These are phyloP conservation scores for Camponotus vicinus DNA, from an alignment of 1,140 invertebrate genomes.

Conservation along the genomic window DNA sequence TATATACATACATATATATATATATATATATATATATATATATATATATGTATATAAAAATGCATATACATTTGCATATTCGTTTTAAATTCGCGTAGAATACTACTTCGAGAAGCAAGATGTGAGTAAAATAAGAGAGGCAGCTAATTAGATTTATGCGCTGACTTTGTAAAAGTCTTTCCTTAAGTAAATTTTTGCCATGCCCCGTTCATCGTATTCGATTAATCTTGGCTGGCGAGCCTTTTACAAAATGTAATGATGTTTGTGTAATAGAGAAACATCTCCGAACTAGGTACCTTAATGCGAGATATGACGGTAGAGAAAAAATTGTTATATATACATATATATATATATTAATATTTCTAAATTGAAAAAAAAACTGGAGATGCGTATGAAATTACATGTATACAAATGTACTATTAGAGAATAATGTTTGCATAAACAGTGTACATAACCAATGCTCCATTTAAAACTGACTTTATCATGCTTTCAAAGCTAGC, in stretches of 20 bases:
- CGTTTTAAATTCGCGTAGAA: constrained; percentile 75
- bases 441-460: constrained; percentile 73
- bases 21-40: no score
- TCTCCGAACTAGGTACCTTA: constrained; percentile 63
- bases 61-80: constrained; percentile 68
- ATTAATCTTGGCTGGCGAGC: constrained; percentile 50
- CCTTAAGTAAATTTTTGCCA: constrained; percentile 70
- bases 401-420: constrained; percentile 82
- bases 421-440: constrained; percentile 79
- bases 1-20: constrained; percentile 42
- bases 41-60: constrained; percentile 63
- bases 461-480: constrained; percentile 77
- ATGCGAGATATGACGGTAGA: constrained; percentile 70
- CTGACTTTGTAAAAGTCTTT: constrained; percentile 72
- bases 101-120: constrained; percentile 51
- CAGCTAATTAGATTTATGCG: constrained; percentile 75
- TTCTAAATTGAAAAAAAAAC: constrained; percentile 78
- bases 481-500: constrained; percentile 63
- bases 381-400: constrained; percentile 77
- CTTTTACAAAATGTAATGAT: constrained; percentile 75
- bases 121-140: constrained; percentile 69
- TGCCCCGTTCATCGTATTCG: constrained; percentile 43
- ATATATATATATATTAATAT: constrained; percentile 76
- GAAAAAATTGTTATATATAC: constrained; percentile 75
- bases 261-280: constrained; percentile 72